Evolutionary conservation across 2,797 vertebrate genomes (phyloP), one percentile per base, ranked within the genome.

Genomic region (Platalea minor): DNA sequence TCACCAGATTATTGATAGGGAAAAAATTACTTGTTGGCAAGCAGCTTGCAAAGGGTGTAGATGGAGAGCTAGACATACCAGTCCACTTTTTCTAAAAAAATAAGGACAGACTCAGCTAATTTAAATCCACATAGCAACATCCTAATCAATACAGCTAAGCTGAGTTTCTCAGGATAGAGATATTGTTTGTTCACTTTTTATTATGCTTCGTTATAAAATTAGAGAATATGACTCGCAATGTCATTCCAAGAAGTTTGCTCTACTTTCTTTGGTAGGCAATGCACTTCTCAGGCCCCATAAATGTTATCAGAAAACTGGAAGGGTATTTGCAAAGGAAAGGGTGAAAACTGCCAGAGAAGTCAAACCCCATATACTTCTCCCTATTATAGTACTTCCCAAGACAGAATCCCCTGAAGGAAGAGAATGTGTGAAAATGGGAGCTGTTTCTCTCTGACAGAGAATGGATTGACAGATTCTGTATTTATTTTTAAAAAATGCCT

Each of bases 381-480:
- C 79, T 83, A 64, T 97, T 96, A 95, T 13, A 93, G 60, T 46
- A 54, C 69, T 95, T 95, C 89, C 76, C 73, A 73, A 85, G 92
- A 91, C 81, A 95, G 79, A 95, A 96, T 92, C 79, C 95, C 95
- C 95, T 94, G 93, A 92, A 97, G 96, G 91, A 94, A 97, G 68
- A 74, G 64, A 37, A 54, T 77, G 70, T 73, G 88, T 85, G 91
- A 94, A 93, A 85, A 75, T 45, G 17, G 94, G 93, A 96, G 68
- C 92, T 82, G 82, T 67, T 96, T 96, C 85, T 87, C 56, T 54
- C 79, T 92, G 94, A 93, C 83, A 94, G 31, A 85, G 91, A 89
- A 33, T 0, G 33, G 76, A 92, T 94, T 95, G 95, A 95, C 85
- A 85, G 77, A 18, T 78, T 77, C 88, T 70, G 59, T 89, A 93